Evolutionary conservation across 2,888 invertebrate species (phyloP).

Genomic region (Phlogophora meticulosa): DNA sequence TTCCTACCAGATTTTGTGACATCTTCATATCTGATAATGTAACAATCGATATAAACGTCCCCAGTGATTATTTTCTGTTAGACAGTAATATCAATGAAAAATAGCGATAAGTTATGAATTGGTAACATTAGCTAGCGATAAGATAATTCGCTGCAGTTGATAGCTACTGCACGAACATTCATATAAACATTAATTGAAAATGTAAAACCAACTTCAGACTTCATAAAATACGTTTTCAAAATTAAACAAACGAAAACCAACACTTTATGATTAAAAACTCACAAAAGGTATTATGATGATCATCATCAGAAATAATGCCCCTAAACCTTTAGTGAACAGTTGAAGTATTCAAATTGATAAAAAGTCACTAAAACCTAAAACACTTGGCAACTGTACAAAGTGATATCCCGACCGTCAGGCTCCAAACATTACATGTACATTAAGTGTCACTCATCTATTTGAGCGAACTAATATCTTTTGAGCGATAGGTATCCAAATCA

Average conservation of each 20-base stretch:
- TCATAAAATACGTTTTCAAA: slow-evolving; percentile 1
- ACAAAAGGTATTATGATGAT: neutral
- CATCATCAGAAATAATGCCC: neutral
- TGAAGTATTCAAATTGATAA: neutral
- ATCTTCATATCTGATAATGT: neutral
- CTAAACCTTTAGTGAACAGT: neutral
- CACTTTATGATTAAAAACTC: neutral
- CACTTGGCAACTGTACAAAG: slow-evolving; percentile 11
- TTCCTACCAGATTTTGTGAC: neutral
- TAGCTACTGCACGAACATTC: slow-evolving; percentile 20
- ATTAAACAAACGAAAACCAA: neutral
- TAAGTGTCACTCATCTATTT: neutral
- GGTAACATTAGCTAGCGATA: slow-evolving; percentile 27
- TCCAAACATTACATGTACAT: no score
- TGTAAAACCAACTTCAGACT: slow-evolving; percentile 8
- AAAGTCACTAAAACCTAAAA: neutral
- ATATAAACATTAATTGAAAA: slow-evolving; percentile 16
- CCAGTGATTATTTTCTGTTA: neutral
- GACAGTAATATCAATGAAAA: slow-evolving; percentile 18
- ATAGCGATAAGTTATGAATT: slow-evolving; percentile 19
- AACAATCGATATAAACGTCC: neutral
- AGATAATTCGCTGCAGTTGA: slow-evolving; percentile 41
- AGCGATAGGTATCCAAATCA: neutral
- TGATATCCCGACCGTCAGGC: slow-evolving; percentile 13
- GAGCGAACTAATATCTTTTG: neutral